Percentiles rank a stretch among this genome's conserved stretches.
phyloP scores from a whole-genome alignment of 2,888 invertebrate genomes.

The Reticulitermes lucifugus region DNA sequence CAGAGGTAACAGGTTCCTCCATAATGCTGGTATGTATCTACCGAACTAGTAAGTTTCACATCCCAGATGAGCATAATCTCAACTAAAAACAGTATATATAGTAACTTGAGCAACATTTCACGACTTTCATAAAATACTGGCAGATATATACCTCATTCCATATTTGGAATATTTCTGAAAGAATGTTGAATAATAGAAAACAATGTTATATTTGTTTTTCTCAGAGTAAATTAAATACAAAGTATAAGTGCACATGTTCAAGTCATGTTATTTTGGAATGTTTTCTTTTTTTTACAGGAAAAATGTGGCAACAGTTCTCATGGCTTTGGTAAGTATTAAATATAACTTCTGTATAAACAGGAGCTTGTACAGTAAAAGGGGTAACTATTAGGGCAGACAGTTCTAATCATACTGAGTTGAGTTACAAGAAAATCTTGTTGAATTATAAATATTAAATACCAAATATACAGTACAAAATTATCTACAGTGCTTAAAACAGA shows the following conservation, averaged over 20 bases:
- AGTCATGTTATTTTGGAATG: slow-evolving; percentile 31
- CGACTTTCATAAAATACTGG: background rate
- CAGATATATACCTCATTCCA: background rate
- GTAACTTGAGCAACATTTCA: too few relatives aligned
- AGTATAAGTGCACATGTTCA: slow-evolving; percentile 28
- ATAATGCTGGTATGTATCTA: too few relatives aligned
- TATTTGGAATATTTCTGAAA: background rate
- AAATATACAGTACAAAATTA: slow-evolving; percentile 48
- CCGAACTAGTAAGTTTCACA: too few relatives aligned
- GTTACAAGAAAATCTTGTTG: background rate
- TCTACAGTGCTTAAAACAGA: slow-evolving; percentile 45
- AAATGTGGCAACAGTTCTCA: slow-evolving; percentile 43
- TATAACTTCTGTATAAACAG: slow-evolving; percentile 45
- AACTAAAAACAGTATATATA: too few relatives aligned
- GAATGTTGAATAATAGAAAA: background rate
- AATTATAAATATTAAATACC: slow-evolving; percentile 50
- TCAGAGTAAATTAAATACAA: slow-evolving; percentile 41
- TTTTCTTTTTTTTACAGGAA: slow-evolving; percentile 38
- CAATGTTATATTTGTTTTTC: slow-evolving; percentile 36
- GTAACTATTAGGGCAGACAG: slow-evolving; percentile 49
- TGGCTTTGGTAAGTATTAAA: slow-evolving; percentile 52
- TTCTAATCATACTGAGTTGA: slow-evolving; percentile 31
- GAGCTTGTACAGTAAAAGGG: slow-evolving; percentile 52
- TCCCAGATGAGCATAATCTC: too few relatives aligned
- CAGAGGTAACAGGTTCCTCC: too few relatives aligned